These are phyloP conservation scores for Zaprionus camerounensis DNA, from an alignment of 1,140 invertebrate species.

Conservation along the genomic window DNA sequence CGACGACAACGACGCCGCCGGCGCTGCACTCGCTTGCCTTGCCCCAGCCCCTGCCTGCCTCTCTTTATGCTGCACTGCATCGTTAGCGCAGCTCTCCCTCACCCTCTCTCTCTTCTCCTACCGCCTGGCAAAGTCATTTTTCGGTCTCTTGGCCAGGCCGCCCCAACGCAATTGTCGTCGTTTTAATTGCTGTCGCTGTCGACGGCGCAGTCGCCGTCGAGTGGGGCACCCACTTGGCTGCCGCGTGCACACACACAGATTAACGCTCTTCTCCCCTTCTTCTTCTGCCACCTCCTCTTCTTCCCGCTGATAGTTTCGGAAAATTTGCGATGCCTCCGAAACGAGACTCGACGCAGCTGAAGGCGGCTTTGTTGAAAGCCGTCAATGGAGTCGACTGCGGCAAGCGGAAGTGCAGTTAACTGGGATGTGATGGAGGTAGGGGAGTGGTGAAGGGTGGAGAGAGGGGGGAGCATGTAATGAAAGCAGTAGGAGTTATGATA, in stretches of 20 bases:
- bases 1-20: conserved; percentile 39
- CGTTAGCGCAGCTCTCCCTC: conserved; percentile 45
- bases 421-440: background rate
- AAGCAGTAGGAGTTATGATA: background rate
- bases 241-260: conserved; percentile 49
- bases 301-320: conserved; percentile 56
- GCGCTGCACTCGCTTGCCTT: conserved; percentile 19
- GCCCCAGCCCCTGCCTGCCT: background rate
- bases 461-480: background rate
- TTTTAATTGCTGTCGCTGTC: conserved; percentile 70
- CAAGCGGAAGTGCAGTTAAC: conserved; percentile 6
- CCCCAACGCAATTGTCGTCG: conserved; percentile 72
- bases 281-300: background rate
- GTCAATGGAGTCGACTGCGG: background rate
- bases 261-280: conserved; percentile 58
- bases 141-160: conserved; percentile 49
- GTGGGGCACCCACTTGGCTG: conserved; percentile 65
- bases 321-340: conserved; percentile 33
- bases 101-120: conserved; percentile 1
- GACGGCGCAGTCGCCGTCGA: conserved; percentile 30
- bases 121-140: conserved; percentile 40
- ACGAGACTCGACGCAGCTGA: background rate
- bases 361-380: conserved; percentile 9
- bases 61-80: conserved; percentile 20
- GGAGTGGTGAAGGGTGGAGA: background rate